A percentile compares a stretch with the other conserved stretches of the same genome.
phyloP scores from a whole-genome alignment of 1,140 invertebrate genomes.

The Panonychus citri region DNA sequence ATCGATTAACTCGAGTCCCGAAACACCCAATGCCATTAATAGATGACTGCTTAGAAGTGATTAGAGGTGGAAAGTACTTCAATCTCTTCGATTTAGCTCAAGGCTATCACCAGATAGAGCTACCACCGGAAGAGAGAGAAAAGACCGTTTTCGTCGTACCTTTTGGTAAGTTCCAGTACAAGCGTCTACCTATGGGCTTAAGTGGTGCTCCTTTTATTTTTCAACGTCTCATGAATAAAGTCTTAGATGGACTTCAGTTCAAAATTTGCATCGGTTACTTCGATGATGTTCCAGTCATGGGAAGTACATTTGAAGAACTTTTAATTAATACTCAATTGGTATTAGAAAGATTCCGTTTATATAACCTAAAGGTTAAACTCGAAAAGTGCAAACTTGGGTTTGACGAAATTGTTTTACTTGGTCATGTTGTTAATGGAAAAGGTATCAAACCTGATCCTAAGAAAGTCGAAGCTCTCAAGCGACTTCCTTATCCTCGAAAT shows the following conservation, averaged over 20 bases:
- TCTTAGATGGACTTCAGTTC: slow-evolving; percentile 5
- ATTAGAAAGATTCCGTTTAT: slow-evolving; percentile 12
- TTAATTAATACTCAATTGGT: not conserved
- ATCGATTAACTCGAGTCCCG: slow-evolving; percentile 14
- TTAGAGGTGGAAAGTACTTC: not conserved
- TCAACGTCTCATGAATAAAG: slow-evolving; percentile 15
- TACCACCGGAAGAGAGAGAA: slow-evolving; percentile 19
- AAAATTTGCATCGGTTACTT: slow-evolving; percentile 12
- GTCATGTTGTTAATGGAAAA: slow-evolving; percentile 12
- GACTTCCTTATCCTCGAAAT: slow-evolving; percentile 4
- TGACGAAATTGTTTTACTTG: slow-evolving; percentile 14
- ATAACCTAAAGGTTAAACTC: slow-evolving; percentile 18
- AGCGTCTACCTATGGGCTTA: slow-evolving; percentile 14
- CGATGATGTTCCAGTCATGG: slow-evolving; percentile 15
- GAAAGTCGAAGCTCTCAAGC: not conserved
- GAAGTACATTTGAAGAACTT: slow-evolving; percentile 14
- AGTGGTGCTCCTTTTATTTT: slow-evolving; percentile 14
- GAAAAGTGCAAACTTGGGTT: slow-evolving; percentile 20
- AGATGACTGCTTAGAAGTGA: not conserved
- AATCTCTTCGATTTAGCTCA: slow-evolving; percentile 6
- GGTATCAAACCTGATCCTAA: not conserved
- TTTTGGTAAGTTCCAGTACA: slow-evolving; percentile 22
- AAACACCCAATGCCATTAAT: slow-evolving; percentile 19
- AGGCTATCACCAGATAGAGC: slow-evolving; percentile 26
- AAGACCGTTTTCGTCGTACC: slow-evolving; percentile 26